Conservation (phyloP, 2,113 vertebrate species). For the Penelope pileata region DNA sequence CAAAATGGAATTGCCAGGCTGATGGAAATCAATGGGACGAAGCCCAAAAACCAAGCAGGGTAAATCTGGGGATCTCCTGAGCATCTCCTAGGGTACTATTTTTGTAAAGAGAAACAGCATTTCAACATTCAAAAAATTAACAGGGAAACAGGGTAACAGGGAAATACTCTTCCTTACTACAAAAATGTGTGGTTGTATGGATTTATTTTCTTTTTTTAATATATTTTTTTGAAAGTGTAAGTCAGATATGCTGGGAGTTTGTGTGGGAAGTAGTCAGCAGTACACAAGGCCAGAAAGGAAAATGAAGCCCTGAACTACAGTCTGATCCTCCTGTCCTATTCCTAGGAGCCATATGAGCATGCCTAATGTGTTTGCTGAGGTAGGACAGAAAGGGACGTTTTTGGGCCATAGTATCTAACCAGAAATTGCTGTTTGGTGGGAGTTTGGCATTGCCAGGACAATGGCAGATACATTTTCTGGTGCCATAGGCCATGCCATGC, state of each 20-base stretch:
- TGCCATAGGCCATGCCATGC: too few species aligned
- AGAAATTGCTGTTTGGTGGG: background rate
- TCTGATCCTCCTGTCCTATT: fast-evolving
- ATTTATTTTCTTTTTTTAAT: background rate
- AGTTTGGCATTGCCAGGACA: background rate
- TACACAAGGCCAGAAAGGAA: background rate
- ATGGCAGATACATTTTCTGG: too few species aligned
- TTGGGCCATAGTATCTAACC: fast-evolving
- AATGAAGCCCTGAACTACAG: background rate
- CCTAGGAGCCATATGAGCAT: background rate
- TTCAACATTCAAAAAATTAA: background rate
- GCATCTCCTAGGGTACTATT: background rate
- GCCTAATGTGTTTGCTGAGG: background rate
- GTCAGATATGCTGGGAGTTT: background rate
- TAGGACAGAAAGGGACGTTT: background rate
- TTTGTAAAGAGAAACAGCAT: background rate
- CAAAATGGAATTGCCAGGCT: background rate
- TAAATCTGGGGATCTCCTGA: background rate
- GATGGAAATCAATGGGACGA: background rate
- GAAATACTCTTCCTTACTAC: background rate
- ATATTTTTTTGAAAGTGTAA: background rate
- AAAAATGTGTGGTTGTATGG: background rate
- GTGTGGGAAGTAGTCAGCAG: background rate
- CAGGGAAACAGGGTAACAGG: too few species aligned
- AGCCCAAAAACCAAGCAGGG: background rate